These are phyloP conservation scores for Benthosema pterotum DNA, from an alignment of 2,797 vertebrate species.

Conservation along the genomic window DNA sequence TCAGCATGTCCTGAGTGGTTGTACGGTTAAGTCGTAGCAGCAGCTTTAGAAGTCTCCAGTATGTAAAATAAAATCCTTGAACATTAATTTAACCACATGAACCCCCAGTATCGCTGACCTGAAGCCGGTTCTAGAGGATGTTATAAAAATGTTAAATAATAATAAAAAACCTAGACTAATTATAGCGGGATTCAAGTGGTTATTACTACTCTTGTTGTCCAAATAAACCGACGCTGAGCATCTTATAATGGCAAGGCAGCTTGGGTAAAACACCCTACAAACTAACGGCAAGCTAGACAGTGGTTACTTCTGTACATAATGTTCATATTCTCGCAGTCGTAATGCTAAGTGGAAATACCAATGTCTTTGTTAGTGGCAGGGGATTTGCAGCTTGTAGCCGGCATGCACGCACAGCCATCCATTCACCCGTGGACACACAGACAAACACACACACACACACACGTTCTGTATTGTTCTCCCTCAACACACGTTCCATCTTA, in stretches of 20 bases:
- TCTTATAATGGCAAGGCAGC: constrained; percentile 25
- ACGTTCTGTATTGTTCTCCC: neutral
- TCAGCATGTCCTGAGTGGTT: constrained; percentile 67
- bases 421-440: too few relatives aligned
- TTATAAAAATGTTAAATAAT: too few relatives aligned
- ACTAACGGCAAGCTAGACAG: constrained; percentile 19
- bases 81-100: neutral
- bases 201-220: too few relatives aligned
- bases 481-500: constrained; percentile 29
- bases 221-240: neutral
- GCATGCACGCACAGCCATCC: constrained; percentile 6
- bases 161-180: too few relatives aligned
- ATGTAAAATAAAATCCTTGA: neutral
- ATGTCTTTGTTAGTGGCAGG: constrained; percentile 19
- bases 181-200: too few relatives aligned
- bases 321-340: neutral
- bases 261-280: neutral
- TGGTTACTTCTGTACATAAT: constrained; percentile 43
- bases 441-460: constrained; percentile 10
- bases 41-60: constrained; percentile 21
- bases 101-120: neutral
- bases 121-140: too few relatives aligned
- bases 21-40: constrained; percentile 56
- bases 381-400: constrained; percentile 13
- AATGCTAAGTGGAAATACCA: constrained; percentile 23